These are phyloP conservation scores for Morus bassanus DNA, from an alignment of 2,797 vertebrate genomes.

Conservation along the genomic window DNA sequence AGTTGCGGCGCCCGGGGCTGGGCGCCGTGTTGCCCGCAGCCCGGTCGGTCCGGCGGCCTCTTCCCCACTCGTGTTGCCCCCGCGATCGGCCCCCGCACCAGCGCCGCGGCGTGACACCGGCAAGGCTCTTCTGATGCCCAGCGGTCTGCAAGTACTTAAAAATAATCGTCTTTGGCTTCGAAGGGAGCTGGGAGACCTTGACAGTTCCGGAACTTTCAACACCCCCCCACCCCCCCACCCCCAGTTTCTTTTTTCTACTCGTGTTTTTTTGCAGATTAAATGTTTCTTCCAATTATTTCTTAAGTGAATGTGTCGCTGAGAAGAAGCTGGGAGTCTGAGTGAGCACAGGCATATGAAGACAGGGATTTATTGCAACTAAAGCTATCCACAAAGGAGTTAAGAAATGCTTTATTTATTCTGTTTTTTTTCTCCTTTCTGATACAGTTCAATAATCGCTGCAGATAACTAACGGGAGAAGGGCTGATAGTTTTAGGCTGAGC, in stretches of 20 bases:
- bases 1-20: not conserved
- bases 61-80: not conserved
- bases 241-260: no score
- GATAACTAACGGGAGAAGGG: not conserved
- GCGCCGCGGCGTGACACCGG: not conserved
- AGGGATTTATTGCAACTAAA: not conserved
- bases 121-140: fast-evolving
- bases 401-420: not conserved
- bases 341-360: not conserved
- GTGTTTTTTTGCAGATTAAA: not conserved
- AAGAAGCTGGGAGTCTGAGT: not conserved
- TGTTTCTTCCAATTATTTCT: not conserved
- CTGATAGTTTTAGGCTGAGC: not conserved
- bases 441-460: not conserved
- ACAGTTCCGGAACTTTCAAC: not conserved
- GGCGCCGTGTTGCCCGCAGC: not conserved
- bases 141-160: not conserved
- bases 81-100: not conserved
- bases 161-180: not conserved
- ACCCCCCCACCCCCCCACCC: no score
- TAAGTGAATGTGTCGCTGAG: not conserved
- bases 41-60: not conserved
- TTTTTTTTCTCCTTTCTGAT: not conserved
- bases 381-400: not conserved
- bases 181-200: not conserved